Conservation (phyloP, 2,113 vertebrate genomes). For the Andinoacara biseriatus region DNA sequence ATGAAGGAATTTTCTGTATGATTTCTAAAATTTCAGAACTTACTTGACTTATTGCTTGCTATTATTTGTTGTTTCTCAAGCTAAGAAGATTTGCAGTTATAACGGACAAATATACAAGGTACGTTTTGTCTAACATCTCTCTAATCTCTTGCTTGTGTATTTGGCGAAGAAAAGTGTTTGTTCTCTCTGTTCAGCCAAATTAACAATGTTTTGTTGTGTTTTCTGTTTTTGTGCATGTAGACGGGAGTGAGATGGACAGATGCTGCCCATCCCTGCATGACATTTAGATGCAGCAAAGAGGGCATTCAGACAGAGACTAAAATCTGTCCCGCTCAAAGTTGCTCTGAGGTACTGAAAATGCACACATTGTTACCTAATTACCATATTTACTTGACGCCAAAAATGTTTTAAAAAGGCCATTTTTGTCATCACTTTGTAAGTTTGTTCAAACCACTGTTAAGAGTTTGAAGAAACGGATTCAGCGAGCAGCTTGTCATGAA, state of each 20-base stretch:
- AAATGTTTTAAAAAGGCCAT: no score
- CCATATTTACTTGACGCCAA: fast-evolving
- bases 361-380: fast-evolving
- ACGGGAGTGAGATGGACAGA: slow-evolving; percentile 72
- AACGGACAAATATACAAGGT: slow-evolving; percentile 60
- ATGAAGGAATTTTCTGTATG: no score
- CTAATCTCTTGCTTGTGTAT: not conserved
- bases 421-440: no score
- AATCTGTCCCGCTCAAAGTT: slow-evolving; percentile 56
- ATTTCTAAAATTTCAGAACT: no score
- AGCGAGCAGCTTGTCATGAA: not conserved
- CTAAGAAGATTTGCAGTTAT: slow-evolving; percentile 70
- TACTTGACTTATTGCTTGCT: not conserved
- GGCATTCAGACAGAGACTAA: slow-evolving; percentile 50
- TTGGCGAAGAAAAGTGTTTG: not conserved
- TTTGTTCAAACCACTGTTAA: no score
- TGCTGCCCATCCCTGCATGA: slow-evolving; percentile 45
- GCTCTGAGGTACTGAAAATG: slow-evolving; percentile 43
- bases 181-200: not conserved
- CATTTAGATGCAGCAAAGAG: slow-evolving; percentile 53
- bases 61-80: slow-evolving; percentile 61
- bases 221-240: slow-evolving; percentile 33
- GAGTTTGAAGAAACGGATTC: not conserved
- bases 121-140: not conserved
- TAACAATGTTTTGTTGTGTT: not conserved